Evolutionary conservation across 2,888 invertebrate genomes (phyloP).

Genomic region (Drosophila lutescens): DNA sequence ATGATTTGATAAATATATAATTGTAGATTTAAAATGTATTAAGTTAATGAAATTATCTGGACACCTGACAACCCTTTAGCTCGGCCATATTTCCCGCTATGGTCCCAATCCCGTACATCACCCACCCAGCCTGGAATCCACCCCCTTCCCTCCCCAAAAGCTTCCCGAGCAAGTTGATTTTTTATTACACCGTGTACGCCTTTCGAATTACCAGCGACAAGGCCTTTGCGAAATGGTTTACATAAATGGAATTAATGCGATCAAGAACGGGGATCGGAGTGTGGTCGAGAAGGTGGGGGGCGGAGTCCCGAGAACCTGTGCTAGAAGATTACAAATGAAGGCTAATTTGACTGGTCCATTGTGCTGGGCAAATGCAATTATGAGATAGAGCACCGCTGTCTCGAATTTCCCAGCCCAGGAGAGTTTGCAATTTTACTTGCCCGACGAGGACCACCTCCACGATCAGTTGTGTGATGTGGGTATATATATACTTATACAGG

Average conservation of each 20-base stretch:
- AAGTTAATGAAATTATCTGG: rapidly evolving
- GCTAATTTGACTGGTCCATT: conserved; percentile 71
- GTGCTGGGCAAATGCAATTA: conserved; percentile 75
- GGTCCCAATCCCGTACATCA: conserved; percentile 22
- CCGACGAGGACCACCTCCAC: conserved; percentile 64
- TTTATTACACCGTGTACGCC: conserved; percentile 79
- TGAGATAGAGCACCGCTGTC: conserved; percentile 71
- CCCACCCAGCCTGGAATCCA: conserved; percentile 44
- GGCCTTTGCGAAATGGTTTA: conserved; percentile 72
- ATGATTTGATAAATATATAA: too few species aligned
- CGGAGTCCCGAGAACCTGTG: conserved; percentile 15
- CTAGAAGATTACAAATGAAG: conserved; percentile 68
- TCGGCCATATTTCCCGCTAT: conserved; percentile 1
- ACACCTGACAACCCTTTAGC: conserved; percentile 55
- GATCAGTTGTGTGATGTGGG: conserved; percentile 49
- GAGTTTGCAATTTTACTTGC: conserved; percentile 67
- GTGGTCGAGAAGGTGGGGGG: conserved; percentile 3
- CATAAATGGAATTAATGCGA: conserved; percentile 79
- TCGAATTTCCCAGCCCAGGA: conserved; percentile 45
- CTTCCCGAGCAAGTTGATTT: conserved; percentile 72
- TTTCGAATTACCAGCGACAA: conserved; percentile 73
- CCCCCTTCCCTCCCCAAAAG: background rate
- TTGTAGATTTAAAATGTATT: too few species aligned
- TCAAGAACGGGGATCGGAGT: conserved; percentile 9
- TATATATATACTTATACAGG: background rate